Conservation (phyloP, 2,888 invertebrate genomes). For the Amblyjoppa proteus region DNA sequence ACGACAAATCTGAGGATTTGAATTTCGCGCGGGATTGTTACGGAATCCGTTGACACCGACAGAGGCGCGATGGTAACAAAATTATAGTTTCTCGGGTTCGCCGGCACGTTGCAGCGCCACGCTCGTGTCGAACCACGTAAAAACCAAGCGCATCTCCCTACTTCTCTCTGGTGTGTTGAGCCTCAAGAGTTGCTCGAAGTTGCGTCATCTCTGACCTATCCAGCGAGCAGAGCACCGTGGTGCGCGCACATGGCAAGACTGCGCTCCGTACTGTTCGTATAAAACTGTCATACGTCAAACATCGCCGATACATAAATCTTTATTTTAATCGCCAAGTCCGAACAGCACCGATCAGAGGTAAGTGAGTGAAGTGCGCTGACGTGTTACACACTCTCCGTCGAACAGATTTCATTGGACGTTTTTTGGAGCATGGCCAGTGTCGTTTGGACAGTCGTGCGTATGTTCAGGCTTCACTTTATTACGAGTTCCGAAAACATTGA, state of each 20-base stretch:
- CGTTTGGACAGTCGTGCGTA: constrained; percentile 31
- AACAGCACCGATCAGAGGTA: constrained; percentile 54
- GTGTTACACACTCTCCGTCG: constrained; percentile 10
- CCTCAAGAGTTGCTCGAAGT: constrained; percentile 63
- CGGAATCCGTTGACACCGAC: background rate
- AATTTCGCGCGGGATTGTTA: background rate
- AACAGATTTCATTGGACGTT: constrained; percentile 21
- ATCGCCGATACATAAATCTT: constrained; percentile 10
- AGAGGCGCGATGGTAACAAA: background rate
- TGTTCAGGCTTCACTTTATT: constrained; percentile 47
- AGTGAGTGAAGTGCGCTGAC: constrained; percentile 48
- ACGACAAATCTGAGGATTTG: background rate
- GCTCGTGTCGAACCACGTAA: background rate
- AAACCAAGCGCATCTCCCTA: background rate
- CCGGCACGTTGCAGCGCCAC: background rate
- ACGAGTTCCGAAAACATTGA: constrained; percentile 73
- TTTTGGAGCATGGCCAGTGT: constrained; percentile 34
- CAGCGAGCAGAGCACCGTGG: constrained; percentile 64
- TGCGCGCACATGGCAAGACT: constrained; percentile 68
- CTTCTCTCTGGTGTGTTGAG: background rate
- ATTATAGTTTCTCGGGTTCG: background rate
- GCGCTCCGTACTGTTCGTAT: constrained; percentile 14
- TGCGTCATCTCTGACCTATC: constrained; percentile 76
- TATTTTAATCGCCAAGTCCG: constrained; percentile 44
- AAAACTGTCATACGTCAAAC: constrained; percentile 42